These are phyloP conservation scores for Nyctibius grandis DNA, from an alignment of 2,797 vertebrate species.

Conservation along the genomic window DNA sequence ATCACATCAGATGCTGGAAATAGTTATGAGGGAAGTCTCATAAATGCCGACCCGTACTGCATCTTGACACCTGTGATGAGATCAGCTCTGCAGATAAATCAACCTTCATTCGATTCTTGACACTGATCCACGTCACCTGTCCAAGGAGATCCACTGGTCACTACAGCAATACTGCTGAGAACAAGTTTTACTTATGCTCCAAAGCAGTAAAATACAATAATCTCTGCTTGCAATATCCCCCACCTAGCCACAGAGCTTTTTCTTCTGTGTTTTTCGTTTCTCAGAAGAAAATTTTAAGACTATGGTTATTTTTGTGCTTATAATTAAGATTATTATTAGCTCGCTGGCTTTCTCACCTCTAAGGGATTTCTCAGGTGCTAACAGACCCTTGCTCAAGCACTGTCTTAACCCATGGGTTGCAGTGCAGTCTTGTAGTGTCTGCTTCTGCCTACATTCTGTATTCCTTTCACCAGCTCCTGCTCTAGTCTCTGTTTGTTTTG, in stretches of 20 bases:
- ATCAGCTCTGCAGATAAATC: not conserved
- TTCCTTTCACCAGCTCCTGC: not conserved
- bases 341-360: not conserved
- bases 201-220: not conserved
- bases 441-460: not conserved
- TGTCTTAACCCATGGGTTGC: not conserved
- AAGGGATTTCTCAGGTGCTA: not conserved
- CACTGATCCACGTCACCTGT: not conserved
- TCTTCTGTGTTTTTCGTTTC: not conserved
- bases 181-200: not conserved
- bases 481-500: constrained; percentile 5
- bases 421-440: not conserved
- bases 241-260: not conserved
- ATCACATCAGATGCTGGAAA: not conserved
- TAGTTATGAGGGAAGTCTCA: not conserved
- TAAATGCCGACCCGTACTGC: not conserved
- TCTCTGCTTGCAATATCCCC: not conserved
- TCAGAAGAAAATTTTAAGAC: not conserved
- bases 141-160: not conserved
- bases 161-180: not conserved
- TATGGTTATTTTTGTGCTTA: not conserved
- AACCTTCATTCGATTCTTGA: not conserved
- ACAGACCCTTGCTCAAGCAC: not conserved
- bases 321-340: not conserved
- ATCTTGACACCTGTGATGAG: not conserved